Conservation (phyloP, 1,140 invertebrate genomes). For the Lepidurus apus region DNA sequence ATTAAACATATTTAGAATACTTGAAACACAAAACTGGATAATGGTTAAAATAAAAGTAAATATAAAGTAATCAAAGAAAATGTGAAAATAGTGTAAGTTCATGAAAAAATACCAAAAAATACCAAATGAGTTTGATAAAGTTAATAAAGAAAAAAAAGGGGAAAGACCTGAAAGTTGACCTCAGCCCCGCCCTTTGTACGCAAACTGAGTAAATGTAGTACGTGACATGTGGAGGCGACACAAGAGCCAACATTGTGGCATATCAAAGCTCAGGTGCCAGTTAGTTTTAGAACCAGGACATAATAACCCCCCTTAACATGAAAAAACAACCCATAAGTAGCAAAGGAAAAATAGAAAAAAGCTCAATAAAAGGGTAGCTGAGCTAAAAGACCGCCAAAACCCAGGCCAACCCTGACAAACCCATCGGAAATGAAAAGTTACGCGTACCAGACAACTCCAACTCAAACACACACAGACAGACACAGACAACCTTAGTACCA, state of each 20-base stretch:
- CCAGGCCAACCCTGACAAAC: background rate
- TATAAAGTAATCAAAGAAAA: too few relatives aligned
- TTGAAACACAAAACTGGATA: too few relatives aligned
- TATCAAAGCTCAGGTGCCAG: conserved; percentile 8
- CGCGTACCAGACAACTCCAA: too few relatives aligned
- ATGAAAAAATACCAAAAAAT: background rate
- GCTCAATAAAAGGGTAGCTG: background rate
- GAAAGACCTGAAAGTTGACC: conserved; percentile 28
- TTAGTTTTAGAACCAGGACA: background rate
- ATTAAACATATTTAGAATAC: too few relatives aligned
- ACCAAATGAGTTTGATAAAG: background rate
- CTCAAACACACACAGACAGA: too few relatives aligned
- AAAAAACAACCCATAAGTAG: background rate
- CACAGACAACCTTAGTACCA: too few relatives aligned
- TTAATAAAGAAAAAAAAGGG: conserved; percentile 31
- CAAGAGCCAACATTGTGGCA: background rate
- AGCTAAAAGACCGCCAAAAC: background rate
- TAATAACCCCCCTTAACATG: background rate
- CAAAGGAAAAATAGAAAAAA: background rate
- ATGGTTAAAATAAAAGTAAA: too few relatives aligned
- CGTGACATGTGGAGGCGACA: conserved; percentile 13
- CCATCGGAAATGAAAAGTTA: background rate
- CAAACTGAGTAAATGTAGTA: background rate
- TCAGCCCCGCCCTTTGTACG: background rate
- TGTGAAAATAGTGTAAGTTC: too few relatives aligned